phyloP scores from a whole-genome alignment of 2,888 invertebrate genomes.

The Nebria salina region DNA sequence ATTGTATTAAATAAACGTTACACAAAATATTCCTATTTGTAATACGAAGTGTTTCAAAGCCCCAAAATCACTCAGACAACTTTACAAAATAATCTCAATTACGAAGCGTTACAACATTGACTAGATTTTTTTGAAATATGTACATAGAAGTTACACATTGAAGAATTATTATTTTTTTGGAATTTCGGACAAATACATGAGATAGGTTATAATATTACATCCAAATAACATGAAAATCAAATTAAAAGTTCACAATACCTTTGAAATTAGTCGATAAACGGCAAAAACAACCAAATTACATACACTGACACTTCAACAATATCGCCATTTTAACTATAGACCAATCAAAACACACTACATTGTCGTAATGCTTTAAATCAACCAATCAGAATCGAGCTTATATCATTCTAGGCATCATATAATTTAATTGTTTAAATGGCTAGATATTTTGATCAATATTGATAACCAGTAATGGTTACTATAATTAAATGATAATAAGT shows the following conservation, averaged over 20 bases:
- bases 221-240: neutral
- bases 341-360: too few species aligned
- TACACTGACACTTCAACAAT: neutral
- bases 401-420: too few species aligned
- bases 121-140: constrained; percentile 3
- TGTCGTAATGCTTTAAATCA: too few species aligned
- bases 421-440: too few species aligned
- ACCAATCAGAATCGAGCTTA: too few species aligned
- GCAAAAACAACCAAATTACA: neutral
- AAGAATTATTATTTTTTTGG: neutral
- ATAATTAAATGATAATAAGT: too few species aligned
- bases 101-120: neutral
- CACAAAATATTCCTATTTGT: constrained; percentile 20
- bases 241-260: neutral
- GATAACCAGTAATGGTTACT: too few species aligned
- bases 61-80: neutral
- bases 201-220: neutral
- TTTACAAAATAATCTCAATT: neutral
- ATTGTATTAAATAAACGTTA: constrained; percentile 23
- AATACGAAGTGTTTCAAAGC: neutral
- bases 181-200: neutral
- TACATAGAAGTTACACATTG: neutral
- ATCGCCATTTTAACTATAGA: neutral
- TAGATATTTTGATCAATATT: too few species aligned
- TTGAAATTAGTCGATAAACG: neutral